Percentiles rank a stretch among this genome's conserved stretches.
Evolutionary conservation across 2,888 invertebrate species (phyloP).

Genomic region (Caenorhabditis virilis): DNA sequence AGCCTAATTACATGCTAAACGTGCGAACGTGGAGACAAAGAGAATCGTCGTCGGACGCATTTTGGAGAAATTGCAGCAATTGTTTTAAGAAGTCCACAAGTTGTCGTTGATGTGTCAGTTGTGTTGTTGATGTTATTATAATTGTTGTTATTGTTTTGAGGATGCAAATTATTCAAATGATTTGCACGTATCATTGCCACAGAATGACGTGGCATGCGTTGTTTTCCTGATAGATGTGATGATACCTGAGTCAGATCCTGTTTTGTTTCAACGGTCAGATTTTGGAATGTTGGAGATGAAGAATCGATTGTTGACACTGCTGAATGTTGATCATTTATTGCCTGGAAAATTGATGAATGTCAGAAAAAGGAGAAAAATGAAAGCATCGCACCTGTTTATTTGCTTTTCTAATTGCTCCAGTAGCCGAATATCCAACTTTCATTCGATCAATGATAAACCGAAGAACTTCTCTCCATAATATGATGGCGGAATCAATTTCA

Average conservation of each 20-base stretch:
- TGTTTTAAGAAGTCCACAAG: constrained; percentile 17
- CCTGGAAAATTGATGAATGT: constrained; percentile 5
- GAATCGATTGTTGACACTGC: too few species aligned
- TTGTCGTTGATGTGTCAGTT: constrained; percentile 7
- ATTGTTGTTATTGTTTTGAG: neutral
- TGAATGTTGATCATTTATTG: constrained; percentile 18
- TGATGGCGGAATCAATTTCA: constrained; percentile 54
- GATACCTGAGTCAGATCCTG: constrained; percentile 36
- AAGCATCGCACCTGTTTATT: constrained; percentile 36
- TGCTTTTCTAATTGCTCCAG: constrained; percentile 45
- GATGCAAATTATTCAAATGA: too few species aligned
- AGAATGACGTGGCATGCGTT: constrained; percentile 25
- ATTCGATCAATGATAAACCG: constrained; percentile 51
- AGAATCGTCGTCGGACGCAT: constrained; percentile 21
- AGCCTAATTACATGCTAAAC: neutral
- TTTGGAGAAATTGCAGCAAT: constrained; percentile 26
- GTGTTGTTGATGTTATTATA: neutral
- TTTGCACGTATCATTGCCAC: too few species aligned
- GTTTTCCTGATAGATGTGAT: neutral
- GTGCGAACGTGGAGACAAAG: neutral
- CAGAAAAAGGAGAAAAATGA: neutral
- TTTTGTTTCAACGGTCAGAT: constrained; percentile 21
- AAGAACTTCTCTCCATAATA: constrained; percentile 52
- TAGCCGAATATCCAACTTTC: constrained; percentile 47
- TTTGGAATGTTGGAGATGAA: neutral